Conservation (phyloP, 2,113 vertebrate species). For the Sinocyclocheilus anophthalmus region DNA sequence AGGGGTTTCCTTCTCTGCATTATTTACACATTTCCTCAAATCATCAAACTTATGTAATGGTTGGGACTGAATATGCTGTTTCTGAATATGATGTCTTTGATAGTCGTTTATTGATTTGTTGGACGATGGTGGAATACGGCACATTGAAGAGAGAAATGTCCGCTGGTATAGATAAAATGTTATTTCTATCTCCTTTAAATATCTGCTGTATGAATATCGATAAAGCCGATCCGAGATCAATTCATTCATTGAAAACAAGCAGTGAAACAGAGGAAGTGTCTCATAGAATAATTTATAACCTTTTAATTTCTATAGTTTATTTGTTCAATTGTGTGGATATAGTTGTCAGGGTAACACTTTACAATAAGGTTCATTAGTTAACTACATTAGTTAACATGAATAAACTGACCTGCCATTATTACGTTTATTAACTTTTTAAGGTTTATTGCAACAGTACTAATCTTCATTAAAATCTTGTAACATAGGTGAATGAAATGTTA, state of each 20-base stretch:
- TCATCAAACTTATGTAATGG: background rate
- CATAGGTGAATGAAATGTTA: too few relatives aligned
- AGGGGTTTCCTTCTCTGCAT: constrained; percentile 65
- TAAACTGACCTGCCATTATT: too few relatives aligned
- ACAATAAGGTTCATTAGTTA: too few relatives aligned
- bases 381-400: too few relatives aligned
- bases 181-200: background rate
- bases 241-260: background rate
- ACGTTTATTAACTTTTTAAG: too few relatives aligned
- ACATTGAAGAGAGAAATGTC: background rate
- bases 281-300: background rate
- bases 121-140: background rate
- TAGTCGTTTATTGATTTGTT: background rate
- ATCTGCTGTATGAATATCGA: background rate
- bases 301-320: background rate
- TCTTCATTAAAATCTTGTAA: too few relatives aligned
- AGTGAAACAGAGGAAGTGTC: too few relatives aligned
- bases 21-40: constrained; percentile 74
- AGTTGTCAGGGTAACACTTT: too few relatives aligned
- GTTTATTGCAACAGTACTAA: too few relatives aligned
- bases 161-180: background rate
- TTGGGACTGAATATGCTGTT: background rate
- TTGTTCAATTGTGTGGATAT: background rate
- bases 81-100: background rate
- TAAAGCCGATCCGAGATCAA: background rate